Base-by-base conservation (phyloP, 1,140 invertebrate genomes). In the Yoshiicerus persimilis region DNA sequence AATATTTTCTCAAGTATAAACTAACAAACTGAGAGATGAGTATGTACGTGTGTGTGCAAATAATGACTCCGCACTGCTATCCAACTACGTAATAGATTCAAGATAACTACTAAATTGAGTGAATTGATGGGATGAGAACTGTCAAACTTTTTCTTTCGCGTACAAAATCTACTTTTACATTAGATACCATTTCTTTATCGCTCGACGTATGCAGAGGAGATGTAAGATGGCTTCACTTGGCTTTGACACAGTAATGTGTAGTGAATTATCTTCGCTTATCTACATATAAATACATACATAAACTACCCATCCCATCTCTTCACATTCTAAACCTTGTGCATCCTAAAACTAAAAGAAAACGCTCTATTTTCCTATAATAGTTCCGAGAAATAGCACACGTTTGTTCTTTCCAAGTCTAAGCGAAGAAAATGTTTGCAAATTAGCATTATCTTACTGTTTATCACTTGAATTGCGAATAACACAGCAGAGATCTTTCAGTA, bases 111-210 rank as follows among this genome's bases (percentile, higher is more conserved):
- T 38, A 36, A 80, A 36, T 80, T 80, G 75, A 80, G 20, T 80
- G 75, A 80, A 80, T 30, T 80, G 75, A 80, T 80, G 75, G 75
- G 75, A 80, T 80, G 75, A 80, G 75, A 80, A 80, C 75, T 80
- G 75, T 80, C 75, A 80, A 80, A 80, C 75, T 80, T 80, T 80
- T 80, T 20, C 75, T 34, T 34, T n/a, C 13, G 32, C 34, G 36
- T 20, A 36, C 47, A n/a, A 34, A 80, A 36, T 32, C 23, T 80
- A 36, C 75, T 80, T 80, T 80, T 80, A 36, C 75, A 80, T 80
- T 80, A 80, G 6, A 34, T 80, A 38, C 75, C 62, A 20, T 20
- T 32, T 56, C 47, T 56, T 56, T 56, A 56, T 56, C 47, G 47
- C 16, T 3, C 47, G n/a, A 56, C 13, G 20, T 56, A n/a, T n/a